Conservation (phyloP, 30 jellyfish, hydroid and myxozoan species). For the Aurelia coerulea region DNA sequence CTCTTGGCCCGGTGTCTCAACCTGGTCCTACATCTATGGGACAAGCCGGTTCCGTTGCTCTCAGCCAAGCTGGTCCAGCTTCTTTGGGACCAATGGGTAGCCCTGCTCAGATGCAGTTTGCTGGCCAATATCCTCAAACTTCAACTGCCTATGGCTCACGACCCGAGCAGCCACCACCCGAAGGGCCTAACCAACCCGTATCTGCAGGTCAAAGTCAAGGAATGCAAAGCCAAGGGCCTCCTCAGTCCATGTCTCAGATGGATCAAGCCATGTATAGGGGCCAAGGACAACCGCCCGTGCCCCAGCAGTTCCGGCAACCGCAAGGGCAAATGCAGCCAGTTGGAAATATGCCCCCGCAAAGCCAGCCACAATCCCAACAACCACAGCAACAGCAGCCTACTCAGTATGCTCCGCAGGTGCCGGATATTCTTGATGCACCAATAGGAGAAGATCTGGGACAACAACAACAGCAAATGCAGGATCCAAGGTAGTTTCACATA, state of each 20-base stretch:
- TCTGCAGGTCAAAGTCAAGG: background rate
- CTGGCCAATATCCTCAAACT: slow-evolving; percentile 53
- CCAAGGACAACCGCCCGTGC: slow-evolving; percentile 24
- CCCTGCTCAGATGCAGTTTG: slow-evolving; percentile 30
- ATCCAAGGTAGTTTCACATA: slow-evolving; percentile 5
- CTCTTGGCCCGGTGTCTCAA: slow-evolving; percentile 1
- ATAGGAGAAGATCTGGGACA: slow-evolving; percentile 64
- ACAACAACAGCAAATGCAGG: slow-evolving; percentile 34
- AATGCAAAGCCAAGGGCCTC: background rate
- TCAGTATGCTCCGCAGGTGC: slow-evolving; percentile 45
- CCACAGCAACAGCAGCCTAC: slow-evolving; percentile 63
- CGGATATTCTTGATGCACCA: slow-evolving; percentile 79
- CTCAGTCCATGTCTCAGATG: slow-evolving; percentile 23
- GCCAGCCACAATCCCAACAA: slow-evolving; percentile 31
- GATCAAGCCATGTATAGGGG: background rate
- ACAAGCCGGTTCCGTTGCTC: slow-evolving; percentile 1
- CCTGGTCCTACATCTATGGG: slow-evolving; percentile 17
- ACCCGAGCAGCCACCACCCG: slow-evolving; percentile 17
- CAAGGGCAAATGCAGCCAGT: slow-evolving; percentile 24
- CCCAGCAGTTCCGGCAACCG: slow-evolving; percentile 41
- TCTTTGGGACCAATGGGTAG: slow-evolving; percentile 10
- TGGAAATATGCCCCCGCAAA: slow-evolving; percentile 10
- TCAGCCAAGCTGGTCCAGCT: slow-evolving; percentile 2
- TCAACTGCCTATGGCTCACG: slow-evolving; percentile 13
- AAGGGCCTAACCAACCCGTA: background rate